Percentiles rank a stretch among this genome's conserved stretches.
Conservation (phyloP, 1,140 invertebrate genomes). For the Apis dorsata region DNA sequence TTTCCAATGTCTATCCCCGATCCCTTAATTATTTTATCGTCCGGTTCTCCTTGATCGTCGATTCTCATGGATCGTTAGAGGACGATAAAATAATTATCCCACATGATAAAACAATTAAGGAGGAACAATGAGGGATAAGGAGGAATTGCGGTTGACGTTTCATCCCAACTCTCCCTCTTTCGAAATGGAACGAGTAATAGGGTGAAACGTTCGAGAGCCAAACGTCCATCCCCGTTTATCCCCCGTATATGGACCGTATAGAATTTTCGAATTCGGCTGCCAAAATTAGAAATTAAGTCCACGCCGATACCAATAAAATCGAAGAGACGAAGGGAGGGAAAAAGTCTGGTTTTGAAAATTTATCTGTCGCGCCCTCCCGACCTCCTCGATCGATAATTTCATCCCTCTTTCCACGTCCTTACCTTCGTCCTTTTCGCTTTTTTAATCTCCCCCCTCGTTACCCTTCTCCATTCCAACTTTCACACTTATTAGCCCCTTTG, state of each 20-base stretch:
- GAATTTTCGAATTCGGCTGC: background rate
- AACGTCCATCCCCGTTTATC: conserved; percentile 4
- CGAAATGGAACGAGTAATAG: background rate
- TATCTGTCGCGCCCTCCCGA: background rate
- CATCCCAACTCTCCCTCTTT: background rate
- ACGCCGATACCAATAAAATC: conserved; percentile 30
- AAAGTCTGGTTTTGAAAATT: conserved; percentile 1
- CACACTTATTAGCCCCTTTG: conserved; percentile 5
- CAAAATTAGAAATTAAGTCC: conserved; percentile 39
- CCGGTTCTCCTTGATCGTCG: too few species aligned
- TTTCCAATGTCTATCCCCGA: background rate
- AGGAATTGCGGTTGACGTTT: conserved; percentile 25
- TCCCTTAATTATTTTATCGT: too few species aligned
- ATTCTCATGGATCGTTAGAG: too few species aligned
- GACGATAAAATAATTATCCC: background rate
- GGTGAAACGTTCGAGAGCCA: background rate
- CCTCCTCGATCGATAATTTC: conserved; percentile 15
- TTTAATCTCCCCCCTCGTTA: background rate
- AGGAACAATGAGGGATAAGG: background rate
- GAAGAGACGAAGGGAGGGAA: background rate
- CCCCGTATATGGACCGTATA: background rate
- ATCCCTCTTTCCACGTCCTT: background rate
- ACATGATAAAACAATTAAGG: background rate
- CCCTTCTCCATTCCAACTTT: background rate
- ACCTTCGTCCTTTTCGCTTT: background rate